phyloP scores from a whole-genome alignment of 2,797 vertebrate genomes.

The Liasis olivaceus region DNA sequence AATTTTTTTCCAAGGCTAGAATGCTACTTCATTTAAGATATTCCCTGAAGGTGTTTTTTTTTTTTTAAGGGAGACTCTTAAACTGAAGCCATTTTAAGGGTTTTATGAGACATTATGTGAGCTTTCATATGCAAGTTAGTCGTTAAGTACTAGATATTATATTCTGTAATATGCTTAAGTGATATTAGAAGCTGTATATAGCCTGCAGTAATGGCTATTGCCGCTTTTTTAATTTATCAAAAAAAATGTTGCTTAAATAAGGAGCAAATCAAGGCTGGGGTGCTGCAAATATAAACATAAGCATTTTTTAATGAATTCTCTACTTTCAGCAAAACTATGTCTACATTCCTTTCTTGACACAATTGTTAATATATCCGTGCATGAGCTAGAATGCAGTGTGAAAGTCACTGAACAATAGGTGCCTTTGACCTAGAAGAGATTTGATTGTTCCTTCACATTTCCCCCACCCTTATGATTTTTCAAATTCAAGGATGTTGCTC shows the following conservation, averaged over 20 bases:
- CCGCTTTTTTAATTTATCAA: slow-evolving; percentile 86
- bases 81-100: slow-evolving; percentile 85
- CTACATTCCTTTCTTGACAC: slow-evolving; percentile 46
- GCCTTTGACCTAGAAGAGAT: slow-evolving; percentile 39
- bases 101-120: slow-evolving; percentile 94
- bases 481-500: slow-evolving; percentile 56
- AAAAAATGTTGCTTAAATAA: slow-evolving; percentile 83
- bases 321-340: slow-evolving; percentile 48
- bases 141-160: slow-evolving; percentile 94
- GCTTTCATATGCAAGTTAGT: slow-evolving; percentile 91
- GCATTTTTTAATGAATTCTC: slow-evolving; percentile 63
- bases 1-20: slow-evolving; percentile 80
- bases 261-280: slow-evolving; percentile 77
- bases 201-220: slow-evolving; percentile 91
- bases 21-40: slow-evolving; percentile 88
- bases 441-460: slow-evolving; percentile 24
- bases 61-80: slow-evolving; percentile 83
- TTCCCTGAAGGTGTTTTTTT: slow-evolving; percentile 85
- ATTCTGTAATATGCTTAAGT: slow-evolving; percentile 92
- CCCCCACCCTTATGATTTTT: slow-evolving; percentile 29
- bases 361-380: slow-evolving; percentile 30
- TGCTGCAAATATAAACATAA: slow-evolving; percentile 77
- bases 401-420: slow-evolving; percentile 26
- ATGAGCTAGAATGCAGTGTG: slow-evolving; percentile 5
- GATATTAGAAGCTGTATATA: slow-evolving; percentile 84